Evolutionary conservation across 92 coral and sea anemone genomes (phyloP).

Genomic region (Epizoanthus ramosus): DNA sequence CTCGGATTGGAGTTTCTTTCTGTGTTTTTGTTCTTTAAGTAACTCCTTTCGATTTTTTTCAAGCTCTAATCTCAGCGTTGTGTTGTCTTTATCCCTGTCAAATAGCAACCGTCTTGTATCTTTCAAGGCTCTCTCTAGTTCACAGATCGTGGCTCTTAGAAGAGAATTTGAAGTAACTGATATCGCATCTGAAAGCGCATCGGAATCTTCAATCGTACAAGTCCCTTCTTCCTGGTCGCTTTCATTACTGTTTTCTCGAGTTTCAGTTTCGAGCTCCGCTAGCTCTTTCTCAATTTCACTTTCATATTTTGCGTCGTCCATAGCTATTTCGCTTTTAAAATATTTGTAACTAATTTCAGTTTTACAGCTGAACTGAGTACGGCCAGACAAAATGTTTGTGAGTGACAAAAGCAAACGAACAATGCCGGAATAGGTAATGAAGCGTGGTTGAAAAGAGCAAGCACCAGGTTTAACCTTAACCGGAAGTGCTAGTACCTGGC

Average conservation of each 20-base stretch:
- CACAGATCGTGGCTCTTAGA: slow-evolving; percentile 89
- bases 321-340: background rate
- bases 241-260: slow-evolving; percentile 44
- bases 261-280: slow-evolving; percentile 60
- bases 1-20: slow-evolving; percentile 64
- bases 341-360: background rate
- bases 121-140: slow-evolving; percentile 87
- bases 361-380: background rate
- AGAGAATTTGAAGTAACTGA: slow-evolving; percentile 81
- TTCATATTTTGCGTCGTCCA: slow-evolving; percentile 33
- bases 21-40: slow-evolving; percentile 78
- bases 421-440: slow-evolving; percentile 10
- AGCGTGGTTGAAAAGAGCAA: slow-evolving; percentile 29
- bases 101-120: slow-evolving; percentile 83
- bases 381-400: background rate
- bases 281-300: slow-evolving; percentile 51
- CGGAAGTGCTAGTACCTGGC: slow-evolving; percentile 40
- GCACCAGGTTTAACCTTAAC: slow-evolving; percentile 42
- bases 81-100: slow-evolving; percentile 87
- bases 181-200: slow-evolving; percentile 63
- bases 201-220: slow-evolving; percentile 27
- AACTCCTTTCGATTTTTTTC: slow-evolving; percentile 89
- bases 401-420: slow-evolving; percentile 19
- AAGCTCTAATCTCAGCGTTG: slow-evolving; percentile 73
- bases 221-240: background rate